Conservation (phyloP, 2,888 invertebrate species). For the Clusia tigrina region DNA sequence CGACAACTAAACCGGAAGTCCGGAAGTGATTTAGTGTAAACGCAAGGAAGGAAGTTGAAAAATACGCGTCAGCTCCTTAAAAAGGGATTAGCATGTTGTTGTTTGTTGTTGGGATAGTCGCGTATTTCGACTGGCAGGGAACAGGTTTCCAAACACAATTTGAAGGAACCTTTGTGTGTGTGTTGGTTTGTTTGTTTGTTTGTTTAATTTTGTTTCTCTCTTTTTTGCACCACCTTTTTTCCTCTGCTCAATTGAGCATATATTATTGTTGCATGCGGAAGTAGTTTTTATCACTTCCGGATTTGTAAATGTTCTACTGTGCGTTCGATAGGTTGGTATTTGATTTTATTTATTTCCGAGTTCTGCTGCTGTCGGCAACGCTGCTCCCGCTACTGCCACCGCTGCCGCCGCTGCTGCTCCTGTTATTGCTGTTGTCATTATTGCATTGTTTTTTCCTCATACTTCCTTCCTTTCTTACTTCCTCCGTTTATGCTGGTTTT, state of each 20-base stretch:
- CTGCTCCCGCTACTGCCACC: background rate
- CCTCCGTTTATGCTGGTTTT: too few relatives aligned
- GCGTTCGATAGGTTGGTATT: slow-evolving; percentile 11
- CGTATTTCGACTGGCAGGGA: background rate
- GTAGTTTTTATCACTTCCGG: slow-evolving; percentile 36
- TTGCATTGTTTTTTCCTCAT: too few relatives aligned
- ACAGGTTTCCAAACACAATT: background rate
- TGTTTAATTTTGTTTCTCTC: slow-evolving; percentile 6
- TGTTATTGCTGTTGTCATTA: slow-evolving; percentile 9
- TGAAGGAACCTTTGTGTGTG: background rate
- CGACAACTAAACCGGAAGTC: slow-evolving; percentile 51
- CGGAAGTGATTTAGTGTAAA: slow-evolving; percentile 59
- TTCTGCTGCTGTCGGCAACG: slow-evolving; percentile 2
- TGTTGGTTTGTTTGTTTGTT: background rate
- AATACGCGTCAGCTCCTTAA: slow-evolving; percentile 29
- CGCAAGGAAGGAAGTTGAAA: slow-evolving; percentile 48
- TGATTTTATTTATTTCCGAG: slow-evolving; percentile 5
- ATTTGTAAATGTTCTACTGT: slow-evolving; percentile 32
- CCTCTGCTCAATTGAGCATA: background rate
- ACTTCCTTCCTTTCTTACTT: too few relatives aligned
- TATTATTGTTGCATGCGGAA: slow-evolving; percentile 36
- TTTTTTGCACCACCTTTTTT: slow-evolving; percentile 9
- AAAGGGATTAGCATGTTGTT: slow-evolving; percentile 50
- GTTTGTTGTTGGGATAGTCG: too few relatives aligned
- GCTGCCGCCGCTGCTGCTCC: slow-evolving; percentile 4